phyloP scores from a whole-genome alignment of 2,888 invertebrate species.

The Drosophila limbata region DNA sequence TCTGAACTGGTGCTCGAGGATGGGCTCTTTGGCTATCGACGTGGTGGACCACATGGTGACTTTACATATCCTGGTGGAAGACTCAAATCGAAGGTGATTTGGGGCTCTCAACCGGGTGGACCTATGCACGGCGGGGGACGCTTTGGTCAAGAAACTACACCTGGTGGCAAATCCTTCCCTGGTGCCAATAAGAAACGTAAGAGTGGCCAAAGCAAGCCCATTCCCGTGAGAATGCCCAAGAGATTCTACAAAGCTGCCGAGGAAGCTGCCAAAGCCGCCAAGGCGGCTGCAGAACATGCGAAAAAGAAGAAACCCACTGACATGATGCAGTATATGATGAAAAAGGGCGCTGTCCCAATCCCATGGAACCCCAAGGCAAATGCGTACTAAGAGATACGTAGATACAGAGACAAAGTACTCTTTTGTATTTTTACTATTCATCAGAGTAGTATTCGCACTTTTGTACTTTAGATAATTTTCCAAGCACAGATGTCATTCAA shows the following conservation, averaged over 20 bases:
- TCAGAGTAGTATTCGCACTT: slow-evolving; percentile 24
- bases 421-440: slow-evolving; percentile 5
- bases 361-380: slow-evolving; percentile 19
- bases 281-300: background rate
- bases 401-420: background rate
- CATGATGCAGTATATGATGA: slow-evolving; percentile 28
- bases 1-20: slow-evolving; percentile 56
- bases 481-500: background rate
- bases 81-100: background rate
- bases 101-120: slow-evolving; percentile 18
- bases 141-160: background rate
- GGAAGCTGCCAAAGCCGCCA: background rate
- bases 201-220: slow-evolving; percentile 1
- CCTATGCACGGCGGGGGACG: slow-evolving; percentile 32
- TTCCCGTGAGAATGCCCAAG: slow-evolving; percentile 31
- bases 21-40: slow-evolving; percentile 49
- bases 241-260: slow-evolving; percentile 13
- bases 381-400: slow-evolving; percentile 5
- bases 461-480: slow-evolving; percentile 5
- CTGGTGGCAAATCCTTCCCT: slow-evolving; percentile 28
- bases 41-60: slow-evolving; percentile 53
- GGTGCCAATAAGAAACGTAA: background rate
- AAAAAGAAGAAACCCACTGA: background rate
- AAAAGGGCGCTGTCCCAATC: background rate
- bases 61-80: slow-evolving; percentile 1